Base-by-base conservation (phyloP, 2,113 vertebrate species). In the Coryphaenoides rupestris region DNA sequence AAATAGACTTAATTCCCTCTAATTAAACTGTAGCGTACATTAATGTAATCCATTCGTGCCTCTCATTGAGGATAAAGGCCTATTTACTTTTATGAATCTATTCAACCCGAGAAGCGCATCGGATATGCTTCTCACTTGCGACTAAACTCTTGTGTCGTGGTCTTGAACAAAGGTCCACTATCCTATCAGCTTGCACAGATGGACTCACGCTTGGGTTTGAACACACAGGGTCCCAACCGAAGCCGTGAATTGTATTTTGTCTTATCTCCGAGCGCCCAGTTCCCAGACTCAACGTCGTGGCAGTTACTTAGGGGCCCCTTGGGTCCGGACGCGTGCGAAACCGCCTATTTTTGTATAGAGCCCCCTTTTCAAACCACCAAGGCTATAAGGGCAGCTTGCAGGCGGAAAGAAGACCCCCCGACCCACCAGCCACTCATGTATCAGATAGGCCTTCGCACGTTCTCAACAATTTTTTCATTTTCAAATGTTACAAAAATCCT, bases 181-280 rank as follows among this genome's bases (percentile, higher is more conserved):
- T 70, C 65, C 64, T 65, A 63, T 73, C 52, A 59, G 69, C 64
- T 24, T 72, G 86, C 87, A 84, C 89, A 91, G 87, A 92, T 90
- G 88, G 84, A 81, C 63, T 87, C 82, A 88, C 78, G 85, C 87
- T 69, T 33, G 75, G 84, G 80, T 71, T 72, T 78, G 75, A 79
- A 88, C 87, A 88, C 86, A 87, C 79, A 84, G 26, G 50, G 24
- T 68, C 72, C 75, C 62, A 87, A 89, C 82, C 58, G 84, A 91
- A 88, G 76, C 62, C 65, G 33, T 68, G 47, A 55, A 70, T 64
- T 65, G 62, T 16, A 61, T 58, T 60, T 19, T 57, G 33, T 73
- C 55, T 68, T 64, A 77, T 73, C 60, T 76, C 49, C 21, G 64
- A 69, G 67, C 61, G 21, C 74, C 67, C 28, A 57, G 24, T 76